Percentiles rank a stretch among this genome's conserved stretches.
These are phyloP conservation scores for Arbacia lixula DNA, from an alignment of 53 echinoderm and acorn worm genomes.

Conservation along the genomic window DNA sequence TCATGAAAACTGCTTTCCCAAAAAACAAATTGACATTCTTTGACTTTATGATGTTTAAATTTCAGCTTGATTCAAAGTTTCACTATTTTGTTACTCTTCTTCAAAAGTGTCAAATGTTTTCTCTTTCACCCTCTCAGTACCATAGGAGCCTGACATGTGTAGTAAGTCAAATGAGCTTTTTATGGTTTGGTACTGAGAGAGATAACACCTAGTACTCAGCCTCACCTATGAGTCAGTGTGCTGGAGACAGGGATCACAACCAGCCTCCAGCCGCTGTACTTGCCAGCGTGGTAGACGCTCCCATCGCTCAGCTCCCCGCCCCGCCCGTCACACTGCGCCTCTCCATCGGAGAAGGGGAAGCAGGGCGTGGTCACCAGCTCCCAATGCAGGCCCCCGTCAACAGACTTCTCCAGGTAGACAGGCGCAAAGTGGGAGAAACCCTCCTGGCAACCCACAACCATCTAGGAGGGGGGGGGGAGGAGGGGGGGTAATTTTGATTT, in stretches of 20 bases:
- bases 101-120: too few relatives aligned
- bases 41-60: too few relatives aligned
- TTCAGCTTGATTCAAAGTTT: too few relatives aligned
- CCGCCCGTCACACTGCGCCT: constrained; percentile 66
- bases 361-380: constrained; percentile 76
- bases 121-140: too few relatives aligned
- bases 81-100: too few relatives aligned
- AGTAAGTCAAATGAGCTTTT: too few relatives aligned
- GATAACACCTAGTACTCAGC: not conserved
- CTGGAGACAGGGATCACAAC: constrained; percentile 15
- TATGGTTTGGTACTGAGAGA: too few relatives aligned
- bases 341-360: constrained; percentile 74
- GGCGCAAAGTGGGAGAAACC: constrained; percentile 86
- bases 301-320: constrained; percentile 70
- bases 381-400: constrained; percentile 90
- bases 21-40: too few relatives aligned
- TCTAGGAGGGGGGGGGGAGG: constrained; percentile 63
- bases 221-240: constrained; percentile 30
- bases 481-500: not conserved
- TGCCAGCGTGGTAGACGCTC: constrained; percentile 95
- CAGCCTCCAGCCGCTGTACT: constrained; percentile 64
- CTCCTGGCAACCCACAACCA: constrained; percentile 84
- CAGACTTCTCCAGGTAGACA: constrained; percentile 87
- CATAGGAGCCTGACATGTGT: too few relatives aligned
- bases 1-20: too few relatives aligned